A percentile compares a stretch with the other conserved stretches of the same genome.
phyloP scores from a whole-genome alignment of 2,888 invertebrate genomes.

The Ashinkailepas kermadecensis region DNA sequence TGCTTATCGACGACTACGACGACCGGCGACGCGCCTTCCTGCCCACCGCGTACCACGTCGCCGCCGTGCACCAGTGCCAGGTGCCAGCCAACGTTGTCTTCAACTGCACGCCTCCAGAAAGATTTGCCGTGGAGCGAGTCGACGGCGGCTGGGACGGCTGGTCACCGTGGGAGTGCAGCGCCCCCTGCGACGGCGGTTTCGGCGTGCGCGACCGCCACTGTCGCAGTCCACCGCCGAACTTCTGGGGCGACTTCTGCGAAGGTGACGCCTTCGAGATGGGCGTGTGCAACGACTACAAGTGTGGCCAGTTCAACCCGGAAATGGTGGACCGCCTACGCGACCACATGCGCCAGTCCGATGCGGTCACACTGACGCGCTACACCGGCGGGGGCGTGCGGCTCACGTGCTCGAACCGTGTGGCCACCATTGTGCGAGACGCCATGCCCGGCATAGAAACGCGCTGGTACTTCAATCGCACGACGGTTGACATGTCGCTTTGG shows the following conservation, averaged over 20 bases:
- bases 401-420: background rate
- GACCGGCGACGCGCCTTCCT: background rate
- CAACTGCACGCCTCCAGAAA: slow-evolving; percentile 8
- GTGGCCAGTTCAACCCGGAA: slow-evolving; percentile 15
- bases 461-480: slow-evolving; percentile 14
- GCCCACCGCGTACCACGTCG: background rate
- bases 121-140: slow-evolving; percentile 14
- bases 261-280: slow-evolving; percentile 15
- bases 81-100: slow-evolving; percentile 8
- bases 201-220: slow-evolving; percentile 17
- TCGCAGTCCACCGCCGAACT: background rate
- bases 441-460: background rate
- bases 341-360: background rate
- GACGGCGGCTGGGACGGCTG: slow-evolving; percentile 17
- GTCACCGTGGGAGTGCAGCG: slow-evolving; percentile 21
- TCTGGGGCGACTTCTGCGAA: slow-evolving; percentile 13
- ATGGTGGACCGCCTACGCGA: background rate
- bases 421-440: background rate
- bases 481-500: background rate
- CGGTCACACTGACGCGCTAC: background rate
- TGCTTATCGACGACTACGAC: background rate
- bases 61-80: background rate
- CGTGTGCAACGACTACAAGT: slow-evolving; percentile 23
- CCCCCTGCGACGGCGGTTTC: slow-evolving; percentile 16
- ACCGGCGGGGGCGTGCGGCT: background rate